Percentiles rank a stretch among this genome's conserved stretches.
These are phyloP conservation scores for Marisa cornuarietis DNA, from an alignment of 1,140 invertebrate species.

Conservation along the genomic window DNA sequence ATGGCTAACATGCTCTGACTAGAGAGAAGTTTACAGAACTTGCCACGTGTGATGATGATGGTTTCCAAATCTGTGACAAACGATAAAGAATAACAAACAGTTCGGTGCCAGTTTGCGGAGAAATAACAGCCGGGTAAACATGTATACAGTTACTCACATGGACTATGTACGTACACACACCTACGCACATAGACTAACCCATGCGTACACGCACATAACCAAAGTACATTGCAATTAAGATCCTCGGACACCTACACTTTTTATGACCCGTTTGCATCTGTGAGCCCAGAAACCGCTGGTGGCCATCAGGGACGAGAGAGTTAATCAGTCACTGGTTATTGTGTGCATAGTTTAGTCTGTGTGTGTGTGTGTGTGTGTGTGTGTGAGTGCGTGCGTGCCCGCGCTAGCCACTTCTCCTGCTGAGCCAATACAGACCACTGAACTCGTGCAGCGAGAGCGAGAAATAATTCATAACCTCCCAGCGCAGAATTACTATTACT, in stretches of 20 bases:
- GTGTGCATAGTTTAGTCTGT: background rate
- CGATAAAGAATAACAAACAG: too few relatives aligned
- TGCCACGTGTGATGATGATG: too few relatives aligned
- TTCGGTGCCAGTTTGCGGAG: too few relatives aligned
- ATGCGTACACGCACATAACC: background rate
- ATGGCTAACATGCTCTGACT: too few relatives aligned
- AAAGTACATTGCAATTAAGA: background rate
- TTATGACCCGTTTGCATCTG: background rate
- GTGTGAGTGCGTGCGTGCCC: too few relatives aligned
- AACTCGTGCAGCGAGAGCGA: background rate
- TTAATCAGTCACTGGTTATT: background rate
- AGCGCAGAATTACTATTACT: background rate
- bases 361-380: background rate
- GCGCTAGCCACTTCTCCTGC: background rate
- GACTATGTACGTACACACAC: too few relatives aligned
- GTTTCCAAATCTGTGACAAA: too few relatives aligned
- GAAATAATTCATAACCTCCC: background rate
- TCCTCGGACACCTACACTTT: background rate
- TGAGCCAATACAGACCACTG: background rate
- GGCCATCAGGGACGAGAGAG: background rate
- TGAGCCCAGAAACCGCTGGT: background rate
- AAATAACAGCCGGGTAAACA: too few relatives aligned
- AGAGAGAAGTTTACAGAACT: too few relatives aligned
- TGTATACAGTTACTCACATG: too few relatives aligned
- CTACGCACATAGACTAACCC: too few relatives aligned